phyloP scores from a whole-genome alignment of 2,113 vertebrate genomes.

The Numida meleagris region DNA sequence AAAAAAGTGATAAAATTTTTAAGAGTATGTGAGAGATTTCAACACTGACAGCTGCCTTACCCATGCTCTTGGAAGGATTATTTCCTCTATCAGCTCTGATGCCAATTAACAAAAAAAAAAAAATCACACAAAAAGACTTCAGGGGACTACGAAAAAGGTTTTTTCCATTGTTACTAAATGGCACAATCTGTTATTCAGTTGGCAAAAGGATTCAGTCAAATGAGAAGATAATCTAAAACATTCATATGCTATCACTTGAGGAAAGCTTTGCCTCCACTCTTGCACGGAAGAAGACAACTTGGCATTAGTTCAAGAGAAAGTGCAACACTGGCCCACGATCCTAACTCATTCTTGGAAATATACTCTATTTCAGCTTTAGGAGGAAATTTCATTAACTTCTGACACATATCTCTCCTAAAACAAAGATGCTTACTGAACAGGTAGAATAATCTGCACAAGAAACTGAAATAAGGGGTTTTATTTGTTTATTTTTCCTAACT shows the following conservation, averaged over 20 bases:
- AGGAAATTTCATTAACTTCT: neutral
- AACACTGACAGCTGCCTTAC: neutral
- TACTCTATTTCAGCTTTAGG: neutral
- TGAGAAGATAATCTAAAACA: neutral
- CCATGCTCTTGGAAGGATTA: neutral
- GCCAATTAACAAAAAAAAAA: neutral
- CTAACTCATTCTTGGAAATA: neutral
- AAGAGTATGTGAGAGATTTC: neutral
- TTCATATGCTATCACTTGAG: neutral
- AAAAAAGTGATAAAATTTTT: neutral
- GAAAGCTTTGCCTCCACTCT: neutral
- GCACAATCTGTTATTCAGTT: neutral
- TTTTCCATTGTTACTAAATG: neutral
- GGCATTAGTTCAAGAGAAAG: neutral
- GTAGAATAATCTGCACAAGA: neutral
- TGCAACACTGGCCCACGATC: neutral
- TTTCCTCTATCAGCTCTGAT: neutral
- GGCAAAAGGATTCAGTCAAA: neutral
- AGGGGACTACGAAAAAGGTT: neutral
- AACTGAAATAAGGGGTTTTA: neutral
- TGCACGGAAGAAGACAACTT: neutral
- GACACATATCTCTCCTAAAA: neutral
- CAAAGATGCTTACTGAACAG: neutral
- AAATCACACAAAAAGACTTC: neutral
- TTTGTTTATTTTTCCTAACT: neutral